A percentile compares a stretch with the other conserved stretches of the same genome.
Conservation (phyloP, 2,888 invertebrate genomes). For the Xestia rhomboidea region DNA sequence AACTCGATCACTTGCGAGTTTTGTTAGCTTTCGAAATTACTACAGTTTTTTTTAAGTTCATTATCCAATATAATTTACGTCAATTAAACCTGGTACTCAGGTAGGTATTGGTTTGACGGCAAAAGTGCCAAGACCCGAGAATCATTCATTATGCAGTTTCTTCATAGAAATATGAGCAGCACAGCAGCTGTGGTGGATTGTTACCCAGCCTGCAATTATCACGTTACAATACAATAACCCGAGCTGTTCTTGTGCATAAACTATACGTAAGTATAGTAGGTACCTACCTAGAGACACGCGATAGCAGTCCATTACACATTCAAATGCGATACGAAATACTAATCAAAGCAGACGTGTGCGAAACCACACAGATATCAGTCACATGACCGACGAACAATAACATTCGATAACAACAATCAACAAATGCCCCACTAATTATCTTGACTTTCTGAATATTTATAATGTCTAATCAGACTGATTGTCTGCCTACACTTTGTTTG, state of each 20-base stretch:
- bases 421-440: constrained; percentile 21
- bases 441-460: not conserved
- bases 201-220: not conserved
- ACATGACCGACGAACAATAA: constrained; percentile 29
- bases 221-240: not conserved
- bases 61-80: not conserved
- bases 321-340: constrained; percentile 23
- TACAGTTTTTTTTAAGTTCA: not conserved
- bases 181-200: not conserved
- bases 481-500: not conserved
- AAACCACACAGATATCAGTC: constrained; percentile 28
- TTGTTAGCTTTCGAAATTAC: not conserved
- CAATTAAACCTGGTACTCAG: not conserved
- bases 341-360: constrained; percentile 26
- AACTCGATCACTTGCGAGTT: not conserved
- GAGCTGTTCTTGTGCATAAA: not conserved
- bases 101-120: not conserved
- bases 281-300: not conserved
- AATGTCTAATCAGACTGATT: not conserved
- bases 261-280: not conserved
- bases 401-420: constrained; percentile 37
- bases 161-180: not conserved
- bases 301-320: constrained; percentile 11
- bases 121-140: not conserved
- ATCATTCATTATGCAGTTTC: not conserved